These are phyloP conservation scores for Manis pentadactyla DNA, from an alignment of 2,797 vertebrate genomes.

Conservation along the genomic window DNA sequence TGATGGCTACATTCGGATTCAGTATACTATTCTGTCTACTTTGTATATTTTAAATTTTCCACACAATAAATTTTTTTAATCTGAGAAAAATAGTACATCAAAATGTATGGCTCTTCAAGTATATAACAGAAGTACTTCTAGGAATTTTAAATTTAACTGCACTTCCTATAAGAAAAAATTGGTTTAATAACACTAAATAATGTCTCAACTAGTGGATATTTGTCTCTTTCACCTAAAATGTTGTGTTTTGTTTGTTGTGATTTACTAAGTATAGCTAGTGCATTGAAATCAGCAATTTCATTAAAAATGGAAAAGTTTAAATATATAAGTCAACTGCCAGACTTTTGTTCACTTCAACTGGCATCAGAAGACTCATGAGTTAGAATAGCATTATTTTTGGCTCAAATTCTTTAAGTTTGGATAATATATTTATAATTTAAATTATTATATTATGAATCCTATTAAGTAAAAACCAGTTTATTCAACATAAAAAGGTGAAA, in stretches of 20 bases:
- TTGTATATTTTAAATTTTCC: slow-evolving; percentile 1
- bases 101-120: not conserved
- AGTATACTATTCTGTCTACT: not conserved
- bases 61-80: not conserved
- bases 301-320: slow-evolving; percentile 41
- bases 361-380: not conserved
- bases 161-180: not conserved
- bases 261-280: not conserved
- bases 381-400: not conserved
- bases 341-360: not conserved
- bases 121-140: slow-evolving; percentile 15
- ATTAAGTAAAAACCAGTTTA: not conserved
- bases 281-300: slow-evolving; percentile 13
- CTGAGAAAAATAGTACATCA: not conserved
- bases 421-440: slow-evolving; percentile 5
- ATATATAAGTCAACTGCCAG: slow-evolving; percentile 12
- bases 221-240: slow-evolving; percentile 40
- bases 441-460: not conserved
- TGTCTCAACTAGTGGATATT: not conserved
- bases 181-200: slow-evolving; percentile 42
- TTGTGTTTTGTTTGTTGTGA: not conserved
- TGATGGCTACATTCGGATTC: not conserved
- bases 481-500: not conserved
- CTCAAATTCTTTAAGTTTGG: not conserved
- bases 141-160: slow-evolving; percentile 41